A percentile compares a stretch with the other conserved stretches of the same genome.
Conservation (phyloP, 2,888 invertebrate species). For the Trilocha varians region DNA sequence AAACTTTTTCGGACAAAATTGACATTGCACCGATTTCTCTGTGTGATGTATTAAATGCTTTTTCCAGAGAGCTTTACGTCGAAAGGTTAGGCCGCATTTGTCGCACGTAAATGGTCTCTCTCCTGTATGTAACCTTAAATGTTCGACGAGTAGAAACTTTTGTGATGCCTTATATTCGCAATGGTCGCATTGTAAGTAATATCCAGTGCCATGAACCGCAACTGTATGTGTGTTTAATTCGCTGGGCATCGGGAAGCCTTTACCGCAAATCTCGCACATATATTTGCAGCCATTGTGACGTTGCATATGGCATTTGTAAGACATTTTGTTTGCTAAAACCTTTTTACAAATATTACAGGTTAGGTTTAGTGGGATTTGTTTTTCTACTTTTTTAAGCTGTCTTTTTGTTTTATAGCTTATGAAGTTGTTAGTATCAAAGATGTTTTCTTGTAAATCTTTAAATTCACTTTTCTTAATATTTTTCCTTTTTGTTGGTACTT, state of each 20-base stretch:
- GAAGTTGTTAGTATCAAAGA: not conserved
- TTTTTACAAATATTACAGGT: slow-evolving; percentile 43
- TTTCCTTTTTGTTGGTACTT: not conserved
- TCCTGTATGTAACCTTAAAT: slow-evolving; percentile 50
- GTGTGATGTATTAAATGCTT: slow-evolving; percentile 52
- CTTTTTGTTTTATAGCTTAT: slow-evolving; percentile 1
- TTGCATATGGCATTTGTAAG: slow-evolving; percentile 51
- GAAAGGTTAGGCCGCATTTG: slow-evolving; percentile 55
- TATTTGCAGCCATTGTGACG: slow-evolving; percentile 41
- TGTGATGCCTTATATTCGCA: slow-evolving; percentile 49
- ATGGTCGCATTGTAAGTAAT: slow-evolving; percentile 39
- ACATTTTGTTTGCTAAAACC: slow-evolving; percentile 34
- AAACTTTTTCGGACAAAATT: slow-evolving; percentile 47
- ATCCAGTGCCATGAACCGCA: slow-evolving; percentile 42
- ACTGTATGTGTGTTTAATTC: slow-evolving; percentile 45
- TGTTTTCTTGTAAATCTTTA: not conserved
- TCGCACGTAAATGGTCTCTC: slow-evolving; percentile 60
- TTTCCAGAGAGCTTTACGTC: slow-evolving; percentile 47
- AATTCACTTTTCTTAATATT: not conserved
- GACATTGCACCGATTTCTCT: slow-evolving; percentile 50
- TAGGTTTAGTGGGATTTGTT: slow-evolving; percentile 16
- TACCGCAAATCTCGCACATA: slow-evolving; percentile 58
- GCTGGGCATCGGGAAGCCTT: slow-evolving; percentile 36
- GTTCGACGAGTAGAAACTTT: slow-evolving; percentile 43
- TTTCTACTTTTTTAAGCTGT: slow-evolving; percentile 1